phyloP scores from a whole-genome alignment of 2,113 vertebrate genomes.

The Rhipidura dahli region DNA sequence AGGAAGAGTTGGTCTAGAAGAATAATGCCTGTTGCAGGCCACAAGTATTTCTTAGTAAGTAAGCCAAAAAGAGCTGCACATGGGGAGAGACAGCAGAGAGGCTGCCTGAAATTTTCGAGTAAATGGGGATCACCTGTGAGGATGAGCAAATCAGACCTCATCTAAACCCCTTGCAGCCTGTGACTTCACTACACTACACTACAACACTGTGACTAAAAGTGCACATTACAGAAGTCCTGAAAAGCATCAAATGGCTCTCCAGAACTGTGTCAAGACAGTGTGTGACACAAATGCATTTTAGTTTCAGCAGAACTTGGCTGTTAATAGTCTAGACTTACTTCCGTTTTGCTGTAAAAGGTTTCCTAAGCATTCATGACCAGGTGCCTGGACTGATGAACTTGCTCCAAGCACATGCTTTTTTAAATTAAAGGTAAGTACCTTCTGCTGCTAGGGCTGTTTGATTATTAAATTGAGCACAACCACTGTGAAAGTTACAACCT shows the following conservation, averaged over 20 bases:
- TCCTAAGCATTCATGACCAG: not conserved
- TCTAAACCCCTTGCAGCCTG: not conserved
- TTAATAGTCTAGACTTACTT: not conserved
- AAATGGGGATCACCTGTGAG: not conserved
- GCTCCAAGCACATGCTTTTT: not conserved
- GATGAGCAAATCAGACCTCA: not conserved
- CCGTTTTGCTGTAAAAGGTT: not conserved
- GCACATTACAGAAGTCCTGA: not conserved
- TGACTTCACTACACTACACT: not conserved
- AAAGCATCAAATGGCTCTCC: not conserved
- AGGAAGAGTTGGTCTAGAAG: not conserved
- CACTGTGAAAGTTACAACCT: not conserved
- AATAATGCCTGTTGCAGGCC: not conserved
- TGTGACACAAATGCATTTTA: not conserved
- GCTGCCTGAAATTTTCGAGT: not conserved
- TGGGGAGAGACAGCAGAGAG: not conserved
- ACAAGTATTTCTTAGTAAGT: not conserved
- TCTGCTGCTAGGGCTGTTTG: not conserved
- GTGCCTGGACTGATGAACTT: not conserved
- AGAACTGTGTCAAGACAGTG: not conserved
- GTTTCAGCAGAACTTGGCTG: not conserved
- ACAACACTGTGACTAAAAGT: not conserved
- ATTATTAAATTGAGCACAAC: not conserved
- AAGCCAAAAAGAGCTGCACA: not conserved
- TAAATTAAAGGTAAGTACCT: not conserved